phyloP scores from a whole-genome alignment of 2,113 vertebrate species.

The Platycercus adscitus region DNA sequence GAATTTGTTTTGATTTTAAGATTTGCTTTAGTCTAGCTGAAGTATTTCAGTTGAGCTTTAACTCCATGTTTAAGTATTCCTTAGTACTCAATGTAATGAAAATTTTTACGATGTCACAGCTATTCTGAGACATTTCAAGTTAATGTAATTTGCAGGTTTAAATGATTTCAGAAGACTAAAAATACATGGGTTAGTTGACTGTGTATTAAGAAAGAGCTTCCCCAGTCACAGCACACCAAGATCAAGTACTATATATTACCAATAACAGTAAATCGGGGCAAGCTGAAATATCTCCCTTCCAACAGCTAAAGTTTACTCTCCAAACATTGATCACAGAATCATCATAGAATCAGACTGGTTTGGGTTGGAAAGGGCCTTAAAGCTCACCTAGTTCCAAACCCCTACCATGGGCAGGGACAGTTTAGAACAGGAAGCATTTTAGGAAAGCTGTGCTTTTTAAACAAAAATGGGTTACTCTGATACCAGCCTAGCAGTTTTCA shows the following conservation, averaged over 20 bases:
- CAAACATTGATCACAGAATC: not conserved
- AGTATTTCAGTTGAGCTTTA: not conserved
- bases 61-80: not conserved
- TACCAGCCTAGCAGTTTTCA: not conserved
- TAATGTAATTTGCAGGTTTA: not conserved
- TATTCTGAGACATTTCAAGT: not conserved
- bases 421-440: not conserved
- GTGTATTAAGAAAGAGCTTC: not conserved
- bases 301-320: not conserved
- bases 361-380: not conserved
- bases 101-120: not conserved
- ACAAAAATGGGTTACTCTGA: not conserved
- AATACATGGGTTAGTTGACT: not conserved
- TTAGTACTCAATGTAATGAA: not conserved
- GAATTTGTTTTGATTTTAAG: not conserved
- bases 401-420: not conserved
- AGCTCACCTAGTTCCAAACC: not conserved
- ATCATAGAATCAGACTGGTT: not conserved
- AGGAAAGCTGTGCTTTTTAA: not conserved
- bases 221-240: not conserved
- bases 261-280: not conserved
- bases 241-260: not conserved
- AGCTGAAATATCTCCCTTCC: not conserved
- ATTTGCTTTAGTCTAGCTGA: not conserved
- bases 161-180: not conserved